Base-by-base conservation (phyloP, 2,888 invertebrate species). In the Torymus tubicola region DNA sequence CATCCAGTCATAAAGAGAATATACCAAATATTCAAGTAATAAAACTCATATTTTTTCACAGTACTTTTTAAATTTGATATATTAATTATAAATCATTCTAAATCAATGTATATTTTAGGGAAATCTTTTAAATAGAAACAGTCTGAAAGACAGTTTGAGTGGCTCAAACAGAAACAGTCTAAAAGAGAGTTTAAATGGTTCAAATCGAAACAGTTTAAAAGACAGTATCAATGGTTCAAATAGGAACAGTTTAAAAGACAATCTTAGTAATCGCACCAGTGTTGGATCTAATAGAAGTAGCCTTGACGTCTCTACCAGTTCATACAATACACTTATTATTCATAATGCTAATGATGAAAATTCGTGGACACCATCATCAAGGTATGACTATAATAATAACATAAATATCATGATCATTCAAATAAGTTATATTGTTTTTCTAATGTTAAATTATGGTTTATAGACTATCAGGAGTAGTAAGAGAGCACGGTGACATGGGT, bases 311-410 rank as follows among this genome's bases (percentile, higher is more conserved):
- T 95, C 95, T 50, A 95, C 95, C 11, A 95, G 95, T 74, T 95
- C 96, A 2, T 96, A 96, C 88, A 96, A 96, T 88, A 96, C 96
- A 14, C 93, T 96, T 65, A 96, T 96, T 84, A 96, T 96, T 87
- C 96, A 96, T 89, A 95, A 93, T 88, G 93, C 93, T 53, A 93
- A 94, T 82, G 93, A 93, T 85, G 95, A 95, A 87, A 95, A 94
- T 87, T 93, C 94, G 16, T 95, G 95, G 95, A 93, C 94, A 74
- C 89, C 89, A 77, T 88, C 89, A 71, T 89, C 92, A 90, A 91
- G 91, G 89, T 91, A 83, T 18, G 11, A 61, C 0, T 72, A 21
- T 60, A 67, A 50, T 14, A 65, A 60, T n/a, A 61, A 69, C 71
- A 64, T 78, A 42, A 70, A n/a, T 42, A 4, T 16, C 53, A 70